Percentiles rank a stretch among this genome's conserved stretches.
phyloP scores from a whole-genome alignment of 2,888 invertebrate species.

The Nebria brevicollis region DNA sequence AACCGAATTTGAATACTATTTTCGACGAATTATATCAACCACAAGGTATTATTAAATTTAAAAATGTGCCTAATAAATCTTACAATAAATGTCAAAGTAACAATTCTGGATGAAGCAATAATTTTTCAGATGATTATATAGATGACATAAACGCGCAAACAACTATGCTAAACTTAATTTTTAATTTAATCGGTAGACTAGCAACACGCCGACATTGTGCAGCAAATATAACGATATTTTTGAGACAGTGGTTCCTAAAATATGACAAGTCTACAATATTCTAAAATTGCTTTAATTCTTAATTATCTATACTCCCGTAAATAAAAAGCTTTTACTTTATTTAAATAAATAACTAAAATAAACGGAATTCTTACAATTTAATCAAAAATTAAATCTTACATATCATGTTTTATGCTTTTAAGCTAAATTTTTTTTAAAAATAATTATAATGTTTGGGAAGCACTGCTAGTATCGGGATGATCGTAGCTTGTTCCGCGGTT shows the following conservation, averaged over 20 bases:
- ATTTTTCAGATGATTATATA: background rate
- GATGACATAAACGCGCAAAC: background rate
- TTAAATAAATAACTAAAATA: no score
- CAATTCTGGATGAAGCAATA: background rate
- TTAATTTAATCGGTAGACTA: background rate
- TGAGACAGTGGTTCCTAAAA: no score
- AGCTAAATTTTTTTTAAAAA: background rate
- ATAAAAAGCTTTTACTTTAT: no score
- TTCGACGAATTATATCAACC: background rate
- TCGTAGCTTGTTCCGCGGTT: background rate
- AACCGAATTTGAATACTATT: background rate
- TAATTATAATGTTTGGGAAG: background rate
- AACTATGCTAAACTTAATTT: background rate
- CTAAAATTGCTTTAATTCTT: no score
- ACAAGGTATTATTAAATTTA: background rate
- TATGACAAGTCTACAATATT: no score
- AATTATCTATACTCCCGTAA: no score
- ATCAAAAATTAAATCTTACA: no score
- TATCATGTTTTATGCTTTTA: no score
- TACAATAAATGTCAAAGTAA: background rate
- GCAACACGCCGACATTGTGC: background rate
- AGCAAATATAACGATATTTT: background rate
- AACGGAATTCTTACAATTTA: no score
- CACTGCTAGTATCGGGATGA: background rate
- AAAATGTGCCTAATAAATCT: background rate